Conservation (phyloP, 2,797 vertebrate genomes). For the Tiaroga cobitis region DNA sequence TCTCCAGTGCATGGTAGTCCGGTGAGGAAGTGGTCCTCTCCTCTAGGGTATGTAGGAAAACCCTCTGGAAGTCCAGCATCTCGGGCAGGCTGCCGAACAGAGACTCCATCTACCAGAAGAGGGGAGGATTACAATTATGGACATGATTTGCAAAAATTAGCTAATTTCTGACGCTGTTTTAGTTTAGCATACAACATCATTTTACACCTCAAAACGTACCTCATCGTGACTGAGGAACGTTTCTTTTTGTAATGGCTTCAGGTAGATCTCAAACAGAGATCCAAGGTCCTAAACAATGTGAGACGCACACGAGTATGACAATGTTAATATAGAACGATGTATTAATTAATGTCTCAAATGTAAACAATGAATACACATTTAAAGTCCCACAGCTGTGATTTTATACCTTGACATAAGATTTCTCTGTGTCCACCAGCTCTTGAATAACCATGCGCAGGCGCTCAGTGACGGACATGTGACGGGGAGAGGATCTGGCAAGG, state of each 20-base stretch:
- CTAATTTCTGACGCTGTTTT: neutral
- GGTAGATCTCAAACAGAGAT: slow-evolving; percentile 89
- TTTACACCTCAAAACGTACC: slow-evolving; percentile 69
- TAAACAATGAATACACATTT: neutral
- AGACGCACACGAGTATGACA: slow-evolving; percentile 15
- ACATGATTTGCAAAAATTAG: neutral
- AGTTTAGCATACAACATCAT: neutral
- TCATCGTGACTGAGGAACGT: slow-evolving; percentile 93
- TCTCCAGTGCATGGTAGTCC: slow-evolving; percentile 84
- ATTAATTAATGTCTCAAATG: neutral
- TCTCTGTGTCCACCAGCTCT: slow-evolving; percentile 94
- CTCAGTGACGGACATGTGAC: slow-evolving; percentile 88
- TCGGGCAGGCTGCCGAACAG: slow-evolving; percentile 92
- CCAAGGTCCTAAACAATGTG: slow-evolving; percentile 84
- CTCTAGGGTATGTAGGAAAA: slow-evolving; percentile 92
- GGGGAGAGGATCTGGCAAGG: slow-evolving; percentile 73
- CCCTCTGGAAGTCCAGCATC: slow-evolving; percentile 94
- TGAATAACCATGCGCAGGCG: slow-evolving; percentile 91
- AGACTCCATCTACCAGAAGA: slow-evolving; percentile 86
- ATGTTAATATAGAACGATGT: neutral
- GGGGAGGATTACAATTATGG: neutral
- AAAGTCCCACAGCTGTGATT: neutral
- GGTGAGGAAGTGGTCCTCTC: slow-evolving; percentile 86
- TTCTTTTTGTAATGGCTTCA: slow-evolving; percentile 91
- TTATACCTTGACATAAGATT: slow-evolving; percentile 93